Base-by-base conservation (phyloP, 2,888 invertebrate genomes). In the Dynastes hyllus region DNA sequence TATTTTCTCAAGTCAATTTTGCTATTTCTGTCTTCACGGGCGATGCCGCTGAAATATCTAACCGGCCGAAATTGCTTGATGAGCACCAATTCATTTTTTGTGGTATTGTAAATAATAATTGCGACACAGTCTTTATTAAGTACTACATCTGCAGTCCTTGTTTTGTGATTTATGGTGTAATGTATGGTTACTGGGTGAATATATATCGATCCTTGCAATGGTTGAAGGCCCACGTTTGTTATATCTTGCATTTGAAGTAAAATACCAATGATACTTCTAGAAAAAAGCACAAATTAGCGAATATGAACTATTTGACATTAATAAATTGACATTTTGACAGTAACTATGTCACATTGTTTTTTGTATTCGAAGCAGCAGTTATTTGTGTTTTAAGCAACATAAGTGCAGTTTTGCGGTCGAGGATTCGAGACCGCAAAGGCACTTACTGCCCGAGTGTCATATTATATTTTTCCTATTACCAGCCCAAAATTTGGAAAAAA, bases 11-110 rank as follows among this genome's bases (percentile, higher is more conserved):
- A 89, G 85, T 95, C 94, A 80, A 95, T 92, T 1, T 86, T 85
- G 0, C 89, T 89, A 37, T 84, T 84, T 53, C 92, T 88, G 76
- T 92, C 92, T 51, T 91, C 88, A 51, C 90, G 89, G 5, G 93
- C 91, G 22, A 95, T 90, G 81, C 91, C 91, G 78, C 93, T 93
- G 87, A 93, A 93, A 88, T 95, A 97, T 11, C 96, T 94, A 67
- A 96, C 95, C 85, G 98, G 97, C 80, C 98, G 92, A 87, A 98
- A 98, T 89, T 98, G 98, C 85, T 94, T 95, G 0, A 98, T 98
- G 85, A 97, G 93, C 0, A 98, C 90, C 81, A 98, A 90, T 61
- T 93, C 94, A 81, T 95, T 93, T 79, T 95, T 90, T 4, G 93
- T 92, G 22, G 91, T 91, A 87, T 98, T 97, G 88, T 93, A 97